These are phyloP conservation scores for Anagrus nilaparvatae DNA, from an alignment of 1,140 invertebrate species.

Conservation along the genomic window DNA sequence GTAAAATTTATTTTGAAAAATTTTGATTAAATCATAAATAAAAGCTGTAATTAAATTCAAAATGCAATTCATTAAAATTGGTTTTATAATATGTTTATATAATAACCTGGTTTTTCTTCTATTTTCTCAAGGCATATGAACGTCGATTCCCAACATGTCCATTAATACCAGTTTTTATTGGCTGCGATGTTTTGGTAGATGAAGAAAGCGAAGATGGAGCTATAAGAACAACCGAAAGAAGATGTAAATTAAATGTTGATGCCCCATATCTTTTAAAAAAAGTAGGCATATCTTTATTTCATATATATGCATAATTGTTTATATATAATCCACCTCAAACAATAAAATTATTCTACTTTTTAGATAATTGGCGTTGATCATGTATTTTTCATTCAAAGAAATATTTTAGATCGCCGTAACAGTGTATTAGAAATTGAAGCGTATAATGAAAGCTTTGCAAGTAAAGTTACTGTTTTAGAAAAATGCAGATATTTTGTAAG, in stretches of 20 bases:
- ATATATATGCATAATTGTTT: neutral
- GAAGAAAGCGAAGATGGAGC: slow-evolving; percentile 69
- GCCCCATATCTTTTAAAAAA: slow-evolving; percentile 94
- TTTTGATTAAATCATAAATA: too few relatives aligned
- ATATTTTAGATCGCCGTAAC: slow-evolving; percentile 69
- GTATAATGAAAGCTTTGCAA: slow-evolving; percentile 85
- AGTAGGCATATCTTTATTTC: slow-evolving; percentile 40
- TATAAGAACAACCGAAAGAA: slow-evolving; percentile 71
- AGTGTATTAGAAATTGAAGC: slow-evolving; percentile 85
- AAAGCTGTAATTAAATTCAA: too few relatives aligned
- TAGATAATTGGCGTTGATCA: slow-evolving; percentile 91
- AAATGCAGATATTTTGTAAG: slow-evolving; percentile 87
- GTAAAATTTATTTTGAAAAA: too few relatives aligned
- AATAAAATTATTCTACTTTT: slow-evolving; percentile 24
- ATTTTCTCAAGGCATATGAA: slow-evolving; percentile 75
- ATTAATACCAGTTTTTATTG: slow-evolving; percentile 90
- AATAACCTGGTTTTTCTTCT: slow-evolving; percentile 15
- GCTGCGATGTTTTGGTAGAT: slow-evolving; percentile 76
- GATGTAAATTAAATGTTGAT: slow-evolving; percentile 88
- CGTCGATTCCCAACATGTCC: slow-evolving; percentile 87
- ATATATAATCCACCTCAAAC: neutral
- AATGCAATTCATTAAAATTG: too few relatives aligned
- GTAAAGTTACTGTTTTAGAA: slow-evolving; percentile 79
- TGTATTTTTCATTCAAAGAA: slow-evolving; percentile 89
- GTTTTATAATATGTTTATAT: too few relatives aligned